phyloP scores from a whole-genome alignment of 2,888 invertebrate genomes.

The Meloe dianella region DNA sequence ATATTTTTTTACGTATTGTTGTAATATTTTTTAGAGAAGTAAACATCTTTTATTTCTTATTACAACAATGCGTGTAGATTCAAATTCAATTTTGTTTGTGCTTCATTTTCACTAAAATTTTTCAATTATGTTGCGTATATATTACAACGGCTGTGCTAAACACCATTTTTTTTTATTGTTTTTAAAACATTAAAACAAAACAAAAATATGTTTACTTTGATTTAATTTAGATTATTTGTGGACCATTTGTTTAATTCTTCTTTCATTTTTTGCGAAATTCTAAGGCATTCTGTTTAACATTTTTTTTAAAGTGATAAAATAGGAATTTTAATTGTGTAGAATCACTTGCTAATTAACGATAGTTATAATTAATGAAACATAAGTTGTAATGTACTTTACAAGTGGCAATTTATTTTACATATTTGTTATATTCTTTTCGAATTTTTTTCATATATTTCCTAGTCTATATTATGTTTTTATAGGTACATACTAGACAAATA shows the following conservation, averaged over 20 bases:
- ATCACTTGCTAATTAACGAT: slow-evolving; percentile 32
- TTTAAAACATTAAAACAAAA: slow-evolving; percentile 14
- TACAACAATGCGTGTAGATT: background rate
- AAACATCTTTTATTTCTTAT: background rate
- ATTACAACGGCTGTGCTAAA: slow-evolving; percentile 27
- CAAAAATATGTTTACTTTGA: slow-evolving; percentile 42
- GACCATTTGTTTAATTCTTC: slow-evolving; percentile 31
- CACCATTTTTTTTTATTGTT: slow-evolving; percentile 23
- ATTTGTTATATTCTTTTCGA: slow-evolving; percentile 36
- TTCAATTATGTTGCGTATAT: slow-evolving; percentile 20
- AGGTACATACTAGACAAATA: slow-evolving; percentile 13
- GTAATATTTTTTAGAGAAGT: background rate
- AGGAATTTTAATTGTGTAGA: slow-evolving; percentile 33
- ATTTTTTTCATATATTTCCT: slow-evolving; percentile 19
- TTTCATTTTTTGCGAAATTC: background rate
- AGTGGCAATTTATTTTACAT: slow-evolving; percentile 24
- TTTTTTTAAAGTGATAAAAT: slow-evolving; percentile 23
- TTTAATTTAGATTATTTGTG: slow-evolving; percentile 29
- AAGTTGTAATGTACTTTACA: slow-evolving; percentile 38
- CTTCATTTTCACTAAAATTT: slow-evolving; percentile 16
- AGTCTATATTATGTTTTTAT: slow-evolving; percentile 15
- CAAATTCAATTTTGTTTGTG: slow-evolving; percentile 8
- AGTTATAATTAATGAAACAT: slow-evolving; percentile 30
- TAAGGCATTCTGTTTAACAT: background rate
- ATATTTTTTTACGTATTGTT: slow-evolving; percentile 34